A percentile compares a stretch with the other conserved stretches of the same genome.
Conservation (phyloP, 2,113 vertebrate genomes). For the Colius striatus region DNA sequence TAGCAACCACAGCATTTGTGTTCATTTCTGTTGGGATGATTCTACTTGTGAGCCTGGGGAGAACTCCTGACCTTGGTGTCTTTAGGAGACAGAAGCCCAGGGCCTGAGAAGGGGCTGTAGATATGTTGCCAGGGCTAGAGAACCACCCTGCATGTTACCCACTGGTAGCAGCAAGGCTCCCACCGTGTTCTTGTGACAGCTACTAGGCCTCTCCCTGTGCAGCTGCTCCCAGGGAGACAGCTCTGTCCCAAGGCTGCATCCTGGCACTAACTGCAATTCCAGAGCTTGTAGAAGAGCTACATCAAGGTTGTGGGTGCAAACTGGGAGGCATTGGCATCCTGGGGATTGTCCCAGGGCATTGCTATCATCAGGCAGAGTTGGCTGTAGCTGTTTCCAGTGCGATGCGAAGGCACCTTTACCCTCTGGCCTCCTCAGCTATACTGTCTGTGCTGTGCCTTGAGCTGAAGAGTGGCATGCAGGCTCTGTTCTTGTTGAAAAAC, state of each 20-base stretch:
- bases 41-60: background rate
- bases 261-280: background rate
- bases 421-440: background rate
- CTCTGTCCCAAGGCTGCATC: background rate
- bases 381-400: background rate
- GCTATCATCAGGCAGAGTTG: no score
- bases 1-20: background rate
- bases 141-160: background rate
- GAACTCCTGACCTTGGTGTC: background rate
- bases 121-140: background rate
- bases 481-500: background rate
- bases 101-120: background rate
- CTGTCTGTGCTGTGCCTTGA: background rate
- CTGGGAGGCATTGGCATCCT: background rate
- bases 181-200: rapidly evolving
- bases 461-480: background rate
- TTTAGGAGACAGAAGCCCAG: background rate
- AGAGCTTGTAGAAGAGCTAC: background rate
- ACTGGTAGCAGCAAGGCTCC: no score
- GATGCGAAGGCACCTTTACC: background rate
- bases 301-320: background rate
- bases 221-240: background rate
- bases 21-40: background rate
- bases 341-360: background rate
- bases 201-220: background rate